A percentile compares a stretch with the other conserved stretches of the same genome.
phyloP scores from a whole-genome alignment of 2,888 invertebrate genomes.

The Tenodera sinensis region DNA sequence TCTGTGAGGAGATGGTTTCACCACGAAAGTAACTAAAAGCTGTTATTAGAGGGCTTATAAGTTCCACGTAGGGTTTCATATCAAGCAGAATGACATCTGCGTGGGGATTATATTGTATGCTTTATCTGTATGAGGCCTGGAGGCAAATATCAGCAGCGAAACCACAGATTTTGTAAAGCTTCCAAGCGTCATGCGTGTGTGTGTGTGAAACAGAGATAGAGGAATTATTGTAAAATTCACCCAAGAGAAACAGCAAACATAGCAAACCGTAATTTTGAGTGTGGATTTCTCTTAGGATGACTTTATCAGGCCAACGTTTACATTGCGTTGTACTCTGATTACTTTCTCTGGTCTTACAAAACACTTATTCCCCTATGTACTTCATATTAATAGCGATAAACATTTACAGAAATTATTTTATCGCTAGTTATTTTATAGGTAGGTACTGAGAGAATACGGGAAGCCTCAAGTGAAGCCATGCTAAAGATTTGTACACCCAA shows the following conservation, averaged over 20 bases:
- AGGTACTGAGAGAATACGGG: no score
- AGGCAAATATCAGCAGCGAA: neutral
- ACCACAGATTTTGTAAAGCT: neutral
- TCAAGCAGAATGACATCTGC: neutral
- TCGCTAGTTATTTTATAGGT: no score
- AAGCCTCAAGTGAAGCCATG: no score
- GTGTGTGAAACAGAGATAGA: neutral
- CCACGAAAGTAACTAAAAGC: neutral
- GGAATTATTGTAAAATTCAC: neutral
- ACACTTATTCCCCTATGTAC: no score
- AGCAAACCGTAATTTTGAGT: no score
- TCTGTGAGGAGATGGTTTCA: neutral
- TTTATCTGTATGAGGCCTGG: neutral
- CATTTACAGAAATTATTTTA: no score
- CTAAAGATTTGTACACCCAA: no score
- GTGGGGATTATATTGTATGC: neutral
- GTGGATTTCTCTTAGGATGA: no score
- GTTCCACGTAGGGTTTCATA: neutral
- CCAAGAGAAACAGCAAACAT: neutral
- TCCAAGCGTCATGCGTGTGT: neutral
- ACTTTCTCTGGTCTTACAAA: no score
- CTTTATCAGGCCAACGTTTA: no score
- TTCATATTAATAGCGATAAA: no score
- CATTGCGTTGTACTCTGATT: no score
- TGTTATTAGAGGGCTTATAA: neutral